Base-by-base conservation (phyloP, 2,797 vertebrate species). In the Artibeus lituratus region DNA sequence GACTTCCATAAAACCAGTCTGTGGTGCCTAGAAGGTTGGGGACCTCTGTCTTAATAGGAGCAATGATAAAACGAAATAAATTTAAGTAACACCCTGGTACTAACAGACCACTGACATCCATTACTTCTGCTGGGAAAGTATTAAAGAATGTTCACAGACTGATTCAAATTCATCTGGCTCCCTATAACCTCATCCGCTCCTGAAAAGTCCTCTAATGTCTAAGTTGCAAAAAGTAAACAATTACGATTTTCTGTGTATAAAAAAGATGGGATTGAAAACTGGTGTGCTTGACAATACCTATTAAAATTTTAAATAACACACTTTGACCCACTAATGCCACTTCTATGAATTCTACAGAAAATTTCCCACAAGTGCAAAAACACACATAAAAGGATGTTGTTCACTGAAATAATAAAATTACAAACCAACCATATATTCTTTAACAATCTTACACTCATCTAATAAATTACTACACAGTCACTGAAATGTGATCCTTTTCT, bases 31-130 rank as follows among this genome's bases (percentile, higher is more conserved):
- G 32, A 62, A 62, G 59, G 29, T 32, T 32, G 12, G 59, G 59
- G 59, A 62, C 26, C 59, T 29, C 59, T 62, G 29, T 62, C 42
- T 94, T 94, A 49, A 87, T 81, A 67, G 1, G 59, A 57, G 26
- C n/a, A 94, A 53, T 77, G 76, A 87, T 51, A 90, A 35, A 77
- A 82, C 82, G 22, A 85, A 92, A 35, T 47, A 88, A 91, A 90
- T 9, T 82, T 26, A 82, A 57, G 24, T 70, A 73, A 84, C 35
- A 91, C 69, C 7, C 35, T 94, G 53, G 21, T 73, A 84, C 32
- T 53, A 70, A 90, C 4, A 59, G n/a, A 84, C 14, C 2, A 1
- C 53, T 87, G 21, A 93, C 26, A 91, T 26, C 82, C 39, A 80
- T 37, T 57, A 49, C 26, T 87, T 84, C 62, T 84, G 32, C 26